A percentile compares a stretch with the other conserved stretches of the same genome.
phyloP scores from a whole-genome alignment of 2,888 invertebrate genomes.

The Lottia scabra region DNA sequence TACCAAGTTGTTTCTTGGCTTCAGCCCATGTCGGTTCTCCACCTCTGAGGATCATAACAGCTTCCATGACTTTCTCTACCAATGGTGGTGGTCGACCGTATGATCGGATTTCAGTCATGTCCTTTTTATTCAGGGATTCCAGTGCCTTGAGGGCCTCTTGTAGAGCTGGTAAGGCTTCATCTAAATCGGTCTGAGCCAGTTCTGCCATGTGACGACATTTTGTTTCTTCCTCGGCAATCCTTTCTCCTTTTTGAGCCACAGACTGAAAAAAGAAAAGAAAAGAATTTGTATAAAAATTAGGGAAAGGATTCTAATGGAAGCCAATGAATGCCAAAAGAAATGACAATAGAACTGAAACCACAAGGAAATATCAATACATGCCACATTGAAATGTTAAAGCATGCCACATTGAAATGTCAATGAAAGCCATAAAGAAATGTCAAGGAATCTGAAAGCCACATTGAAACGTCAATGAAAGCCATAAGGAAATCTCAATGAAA shows the following conservation, averaged over 20 bases:
- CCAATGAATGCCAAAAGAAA: too few relatives aligned
- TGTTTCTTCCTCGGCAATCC: slow-evolving; percentile 83
- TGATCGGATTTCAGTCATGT: slow-evolving; percentile 88
- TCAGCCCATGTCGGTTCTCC: slow-evolving; percentile 88
- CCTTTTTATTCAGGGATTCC: slow-evolving; percentile 67
- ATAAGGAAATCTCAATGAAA: too few relatives aligned
- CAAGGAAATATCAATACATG: too few relatives aligned
- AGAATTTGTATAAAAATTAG: too few relatives aligned
- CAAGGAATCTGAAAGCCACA: too few relatives aligned
- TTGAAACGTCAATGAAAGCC: too few relatives aligned
- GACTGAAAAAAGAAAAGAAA: slow-evolving; percentile 46
- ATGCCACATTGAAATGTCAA: too few relatives aligned
- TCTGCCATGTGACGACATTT: slow-evolving; percentile 86
- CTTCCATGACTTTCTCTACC: slow-evolving; percentile 88
- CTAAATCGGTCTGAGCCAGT: slow-evolving; percentile 84
- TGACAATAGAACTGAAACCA: too few relatives aligned
- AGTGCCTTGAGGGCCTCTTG: slow-evolving; percentile 80
- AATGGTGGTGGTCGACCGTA: slow-evolving; percentile 88
- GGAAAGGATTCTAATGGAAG: too few relatives aligned
- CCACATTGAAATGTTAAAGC: too few relatives aligned
- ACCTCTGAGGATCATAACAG: slow-evolving; percentile 84
- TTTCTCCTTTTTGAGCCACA: slow-evolving; percentile 78
- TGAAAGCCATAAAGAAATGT: too few relatives aligned
- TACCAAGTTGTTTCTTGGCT: slow-evolving; percentile 85
- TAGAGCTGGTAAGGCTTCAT: slow-evolving; percentile 87